Conservation (phyloP, 1,140 invertebrate species). For the Reticulitermes speratus region DNA sequence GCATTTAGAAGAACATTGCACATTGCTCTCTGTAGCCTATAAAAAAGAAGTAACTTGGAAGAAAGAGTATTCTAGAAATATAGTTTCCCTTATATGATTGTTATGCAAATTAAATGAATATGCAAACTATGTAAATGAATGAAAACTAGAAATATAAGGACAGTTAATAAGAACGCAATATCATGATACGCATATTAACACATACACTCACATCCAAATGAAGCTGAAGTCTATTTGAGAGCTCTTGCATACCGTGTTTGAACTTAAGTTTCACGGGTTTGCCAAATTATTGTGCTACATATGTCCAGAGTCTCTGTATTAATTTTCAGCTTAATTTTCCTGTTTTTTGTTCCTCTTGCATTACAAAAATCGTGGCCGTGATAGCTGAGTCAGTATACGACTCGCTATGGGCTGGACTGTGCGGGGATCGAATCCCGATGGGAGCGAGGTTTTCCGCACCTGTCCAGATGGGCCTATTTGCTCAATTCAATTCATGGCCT, state of each 20-base stretch:
- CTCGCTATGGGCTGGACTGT: too few species aligned
- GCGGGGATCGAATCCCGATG: too few species aligned
- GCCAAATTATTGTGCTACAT: not conserved
- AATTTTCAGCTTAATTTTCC: not conserved
- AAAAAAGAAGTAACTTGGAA: not conserved
- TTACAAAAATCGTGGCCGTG: too few species aligned
- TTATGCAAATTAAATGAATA: conserved; percentile 17
- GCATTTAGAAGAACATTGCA: not conserved
- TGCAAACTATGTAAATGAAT: conserved; percentile 4
- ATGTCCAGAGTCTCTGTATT: not conserved
- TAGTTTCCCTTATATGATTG: not conserved
- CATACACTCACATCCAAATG: not conserved
- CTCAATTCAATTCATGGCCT: too few species aligned
- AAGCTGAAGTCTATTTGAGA: not conserved
- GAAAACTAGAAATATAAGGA: not conserved
- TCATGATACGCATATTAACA: not conserved
- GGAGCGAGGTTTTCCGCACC: too few species aligned
- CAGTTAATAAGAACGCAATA: not conserved
- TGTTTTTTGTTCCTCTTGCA: too few species aligned
- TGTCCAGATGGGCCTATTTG: too few species aligned
- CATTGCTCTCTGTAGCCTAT: not conserved
- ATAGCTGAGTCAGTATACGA: too few species aligned
- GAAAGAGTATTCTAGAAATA: not conserved
- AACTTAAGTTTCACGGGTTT: not conserved
- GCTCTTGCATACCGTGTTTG: not conserved